Conservation (phyloP, 1,140 invertebrate genomes). For the Zaprionus tsacasi region DNA sequence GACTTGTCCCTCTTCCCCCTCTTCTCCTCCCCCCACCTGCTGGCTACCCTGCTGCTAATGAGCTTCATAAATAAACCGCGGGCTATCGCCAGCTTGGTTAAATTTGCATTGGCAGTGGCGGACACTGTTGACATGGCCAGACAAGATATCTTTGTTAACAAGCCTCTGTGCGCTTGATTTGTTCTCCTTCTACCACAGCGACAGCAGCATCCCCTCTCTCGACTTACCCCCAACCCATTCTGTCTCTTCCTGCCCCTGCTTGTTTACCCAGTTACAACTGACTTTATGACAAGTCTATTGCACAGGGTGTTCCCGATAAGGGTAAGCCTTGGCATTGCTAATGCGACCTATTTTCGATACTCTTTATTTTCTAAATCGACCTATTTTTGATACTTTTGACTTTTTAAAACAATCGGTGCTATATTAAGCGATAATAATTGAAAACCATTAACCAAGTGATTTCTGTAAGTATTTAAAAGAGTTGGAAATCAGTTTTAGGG, state of each 20-base stretch:
- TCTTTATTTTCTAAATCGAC: too few species aligned
- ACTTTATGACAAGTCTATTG: slow-evolving; percentile 60
- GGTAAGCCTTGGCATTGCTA: background rate
- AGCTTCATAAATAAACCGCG: slow-evolving; percentile 70
- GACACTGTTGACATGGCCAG: slow-evolving; percentile 29
- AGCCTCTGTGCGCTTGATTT: slow-evolving; percentile 32
- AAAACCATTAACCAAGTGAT: too few species aligned
- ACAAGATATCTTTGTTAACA: slow-evolving; percentile 65
- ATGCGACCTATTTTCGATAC: background rate
- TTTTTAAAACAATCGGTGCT: too few species aligned
- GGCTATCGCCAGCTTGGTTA: slow-evolving; percentile 58
- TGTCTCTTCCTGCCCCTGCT: slow-evolving; percentile 12
- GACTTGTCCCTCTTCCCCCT: background rate
- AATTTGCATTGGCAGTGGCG: slow-evolving; percentile 67
- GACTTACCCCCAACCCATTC: background rate
- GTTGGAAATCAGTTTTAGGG: too few species aligned
- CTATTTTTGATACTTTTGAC: too few species aligned
- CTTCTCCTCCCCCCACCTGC: background rate
- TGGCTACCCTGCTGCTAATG: slow-evolving; percentile 56
- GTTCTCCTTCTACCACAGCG: slow-evolving; percentile 1
- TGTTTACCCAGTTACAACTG: slow-evolving; percentile 9
- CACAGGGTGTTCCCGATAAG: background rate
- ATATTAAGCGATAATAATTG: too few species aligned
- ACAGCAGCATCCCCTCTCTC: background rate
- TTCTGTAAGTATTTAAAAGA: too few species aligned